Evolutionary conservation across 2,888 invertebrate genomes (phyloP).

Genomic region (Drosophila subquinaria): DNA sequence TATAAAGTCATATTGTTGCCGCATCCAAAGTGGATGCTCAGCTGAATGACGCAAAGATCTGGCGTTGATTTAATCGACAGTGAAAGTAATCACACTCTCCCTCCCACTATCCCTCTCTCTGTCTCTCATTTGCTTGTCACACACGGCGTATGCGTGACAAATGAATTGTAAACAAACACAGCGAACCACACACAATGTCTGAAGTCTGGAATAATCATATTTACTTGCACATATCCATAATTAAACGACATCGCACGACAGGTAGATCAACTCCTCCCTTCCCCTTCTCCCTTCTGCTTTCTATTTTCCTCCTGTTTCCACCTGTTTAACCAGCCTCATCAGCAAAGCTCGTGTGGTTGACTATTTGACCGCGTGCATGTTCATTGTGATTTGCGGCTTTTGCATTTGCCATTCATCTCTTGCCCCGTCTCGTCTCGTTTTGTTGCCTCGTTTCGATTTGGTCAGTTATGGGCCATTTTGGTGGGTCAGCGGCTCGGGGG

Average conservation of each 20-base stretch:
- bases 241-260: slow-evolving; percentile 26
- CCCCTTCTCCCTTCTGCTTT: neutral
- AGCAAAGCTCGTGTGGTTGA: slow-evolving; percentile 56
- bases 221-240: slow-evolving; percentile 12
- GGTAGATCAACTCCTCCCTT: neutral
- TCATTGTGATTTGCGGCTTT: slow-evolving; percentile 76
- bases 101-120: neutral
- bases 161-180: slow-evolving; percentile 48
- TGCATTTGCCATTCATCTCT: slow-evolving; percentile 46
- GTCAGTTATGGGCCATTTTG: slow-evolving; percentile 9
- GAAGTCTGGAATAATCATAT: slow-evolving; percentile 2
- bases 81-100: slow-evolving; percentile 1
- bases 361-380: slow-evolving; percentile 65
- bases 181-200: slow-evolving; percentile 1
- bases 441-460: slow-evolving; percentile 9
- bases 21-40: neutral
- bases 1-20: slow-evolving; percentile 70
- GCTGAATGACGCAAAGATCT: slow-evolving; percentile 1
- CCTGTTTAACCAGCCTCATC: slow-evolving; percentile 57
- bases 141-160: slow-evolving; percentile 50
- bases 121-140: slow-evolving; percentile 5
- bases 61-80: slow-evolving; percentile 32
- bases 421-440: neutral
- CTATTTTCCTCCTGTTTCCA: neutral
- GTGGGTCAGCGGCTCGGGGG: slow-evolving; percentile 10